Evolutionary conservation across 2,113 vertebrate species (phyloP).

Genomic region (Psettodes erumei): DNA sequence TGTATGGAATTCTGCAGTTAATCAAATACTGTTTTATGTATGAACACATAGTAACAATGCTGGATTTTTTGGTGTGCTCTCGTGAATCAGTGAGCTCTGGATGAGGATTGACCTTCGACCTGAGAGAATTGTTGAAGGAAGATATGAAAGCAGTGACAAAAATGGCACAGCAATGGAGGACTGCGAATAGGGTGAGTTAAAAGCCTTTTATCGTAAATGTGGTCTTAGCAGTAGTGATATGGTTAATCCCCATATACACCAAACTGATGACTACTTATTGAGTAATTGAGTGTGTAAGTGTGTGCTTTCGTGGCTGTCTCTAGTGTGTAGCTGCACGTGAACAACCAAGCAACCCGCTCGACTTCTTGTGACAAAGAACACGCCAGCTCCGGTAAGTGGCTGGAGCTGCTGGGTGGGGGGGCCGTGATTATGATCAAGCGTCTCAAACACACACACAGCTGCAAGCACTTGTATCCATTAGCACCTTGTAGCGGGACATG

Average conservation of each 20-base stretch:
- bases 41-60: slow-evolving; percentile 44
- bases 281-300: neutral
- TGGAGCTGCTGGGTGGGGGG: neutral
- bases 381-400: slow-evolving; percentile 26
- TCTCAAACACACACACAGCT: slow-evolving; percentile 77
- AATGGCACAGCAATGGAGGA: neutral
- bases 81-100: neutral
- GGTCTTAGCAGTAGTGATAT: neutral
- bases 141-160: neutral
- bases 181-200: neutral
- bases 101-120: slow-evolving; percentile 43
- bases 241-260: slow-evolving; percentile 1
- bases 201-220: slow-evolving; percentile 18
- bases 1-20: slow-evolving; percentile 76
- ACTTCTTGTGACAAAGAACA: slow-evolving; percentile 64
- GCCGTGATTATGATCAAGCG: slow-evolving; percentile 71
- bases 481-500: slow-evolving; percentile 78
- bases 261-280: slow-evolving; percentile 18
- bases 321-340: slow-evolving; percentile 8
- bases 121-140: neutral
- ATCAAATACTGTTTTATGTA: slow-evolving; percentile 68
- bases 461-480: slow-evolving; percentile 80
- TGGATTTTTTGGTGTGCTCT: slow-evolving; percentile 22
- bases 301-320: neutral
- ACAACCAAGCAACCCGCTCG: slow-evolving; percentile 42